Percentiles rank a stretch among this genome's conserved stretches.
These are phyloP conservation scores for Hippocampus mohnikei DNA, from an alignment of 2,113 vertebrate species.

Conservation along the genomic window DNA sequence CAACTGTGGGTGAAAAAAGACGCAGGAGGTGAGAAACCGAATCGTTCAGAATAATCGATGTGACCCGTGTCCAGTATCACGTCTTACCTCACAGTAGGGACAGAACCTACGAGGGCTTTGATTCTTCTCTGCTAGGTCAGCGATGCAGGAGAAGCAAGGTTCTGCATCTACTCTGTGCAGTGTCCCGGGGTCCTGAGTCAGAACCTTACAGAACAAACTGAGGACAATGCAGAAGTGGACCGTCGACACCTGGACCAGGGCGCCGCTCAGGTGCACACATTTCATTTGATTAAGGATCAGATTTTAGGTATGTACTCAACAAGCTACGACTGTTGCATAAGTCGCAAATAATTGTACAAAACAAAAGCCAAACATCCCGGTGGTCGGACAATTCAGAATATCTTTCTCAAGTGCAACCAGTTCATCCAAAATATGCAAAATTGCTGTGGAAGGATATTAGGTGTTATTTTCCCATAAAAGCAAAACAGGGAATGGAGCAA, in stretches of 20 bases:
- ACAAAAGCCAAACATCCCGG: neutral
- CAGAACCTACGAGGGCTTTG: conserved; percentile 71
- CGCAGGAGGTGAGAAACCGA: neutral
- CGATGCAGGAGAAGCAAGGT: conserved; percentile 64
- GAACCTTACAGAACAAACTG: conserved; percentile 68
- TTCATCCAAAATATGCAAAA: neutral
- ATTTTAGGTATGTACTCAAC: neutral
- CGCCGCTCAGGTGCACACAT: conserved; percentile 64
- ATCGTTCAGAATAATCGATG: neutral
- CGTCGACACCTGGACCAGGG: conserved; percentile 63
- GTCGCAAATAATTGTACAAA: neutral
- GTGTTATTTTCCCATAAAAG: conserved; percentile 72
- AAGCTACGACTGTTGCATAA: neutral
- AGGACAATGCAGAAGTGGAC: conserved; percentile 65
- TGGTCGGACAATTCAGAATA: no score
- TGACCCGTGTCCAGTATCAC: neutral
- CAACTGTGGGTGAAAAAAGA: conserved; percentile 49
- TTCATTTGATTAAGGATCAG: conserved; percentile 61
- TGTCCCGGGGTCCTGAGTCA: conserved; percentile 69
- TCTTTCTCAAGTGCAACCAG: no score
- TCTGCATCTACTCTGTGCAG: conserved; percentile 57
- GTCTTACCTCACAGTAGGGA: conserved; percentile 77
- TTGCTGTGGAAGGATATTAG: conserved; percentile 73
- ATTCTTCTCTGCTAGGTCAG: conserved; percentile 71
- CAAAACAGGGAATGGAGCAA: conserved; percentile 73